phyloP scores from a whole-genome alignment of 2,888 invertebrate species.

The Seira musarum region DNA sequence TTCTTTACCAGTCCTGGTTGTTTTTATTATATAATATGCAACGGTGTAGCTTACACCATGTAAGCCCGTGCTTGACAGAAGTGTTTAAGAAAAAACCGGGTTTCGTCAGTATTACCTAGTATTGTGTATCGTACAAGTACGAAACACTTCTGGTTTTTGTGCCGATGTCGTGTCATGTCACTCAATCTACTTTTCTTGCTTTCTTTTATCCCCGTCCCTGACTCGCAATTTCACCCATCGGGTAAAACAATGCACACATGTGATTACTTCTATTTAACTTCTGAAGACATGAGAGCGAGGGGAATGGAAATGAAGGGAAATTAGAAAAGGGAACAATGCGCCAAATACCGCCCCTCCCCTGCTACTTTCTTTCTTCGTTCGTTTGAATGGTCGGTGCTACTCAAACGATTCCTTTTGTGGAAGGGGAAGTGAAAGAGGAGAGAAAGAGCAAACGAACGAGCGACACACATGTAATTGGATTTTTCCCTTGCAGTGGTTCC shows the following conservation, averaged over 20 bases:
- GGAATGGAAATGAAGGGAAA: conserved; percentile 7
- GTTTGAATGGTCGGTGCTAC: background rate
- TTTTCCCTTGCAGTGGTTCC: conserved; percentile 1
- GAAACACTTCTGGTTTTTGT: conserved; percentile 1
- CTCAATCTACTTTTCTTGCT: conserved; percentile 5
- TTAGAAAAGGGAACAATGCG: conserved; percentile 13
- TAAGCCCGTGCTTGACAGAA: too few species aligned
- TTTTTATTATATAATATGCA: too few species aligned
- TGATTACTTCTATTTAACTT: conserved; percentile 12
- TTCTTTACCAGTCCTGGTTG: too few species aligned
- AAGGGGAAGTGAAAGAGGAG: background rate
- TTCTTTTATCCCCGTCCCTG: too few species aligned
- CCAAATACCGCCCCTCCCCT: background rate
- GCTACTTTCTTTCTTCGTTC: background rate
- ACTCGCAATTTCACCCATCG: background rate
- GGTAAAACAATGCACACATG: conserved; percentile 3
- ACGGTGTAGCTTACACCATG: too few species aligned
- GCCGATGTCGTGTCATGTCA: background rate
- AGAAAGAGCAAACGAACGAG: background rate
- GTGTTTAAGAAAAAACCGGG: too few species aligned
- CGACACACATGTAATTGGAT: conserved; percentile 10
- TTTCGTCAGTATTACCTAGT: too few species aligned
- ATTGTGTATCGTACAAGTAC: background rate
- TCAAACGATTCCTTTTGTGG: too few species aligned
- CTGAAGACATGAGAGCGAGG: background rate